A percentile compares a stretch with the other conserved stretches of the same genome.
These are phyloP conservation scores for Theropithecus gelada DNA, from an alignment of 2,113 vertebrate species.

Conservation along the genomic window DNA sequence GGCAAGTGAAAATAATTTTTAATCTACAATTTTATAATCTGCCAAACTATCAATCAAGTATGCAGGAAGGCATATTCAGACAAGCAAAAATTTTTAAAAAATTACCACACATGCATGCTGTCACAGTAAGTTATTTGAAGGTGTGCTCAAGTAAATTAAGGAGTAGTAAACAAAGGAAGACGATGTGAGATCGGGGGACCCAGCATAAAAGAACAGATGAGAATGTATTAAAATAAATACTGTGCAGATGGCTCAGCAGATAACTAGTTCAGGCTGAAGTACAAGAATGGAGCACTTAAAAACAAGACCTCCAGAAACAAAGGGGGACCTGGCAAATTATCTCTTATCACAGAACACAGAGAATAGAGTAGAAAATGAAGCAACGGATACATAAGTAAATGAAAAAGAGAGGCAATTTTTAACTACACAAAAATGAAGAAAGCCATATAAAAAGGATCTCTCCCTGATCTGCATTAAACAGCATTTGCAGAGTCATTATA, in stretches of 20 bases:
- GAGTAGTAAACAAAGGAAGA: background rate
- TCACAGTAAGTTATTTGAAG: background rate
- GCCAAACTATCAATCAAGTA: background rate
- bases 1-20: background rate
- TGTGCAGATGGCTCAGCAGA: background rate
- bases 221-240: background rate
- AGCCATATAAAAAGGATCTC: background rate
- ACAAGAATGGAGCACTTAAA: background rate
- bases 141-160: background rate
- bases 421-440: background rate
- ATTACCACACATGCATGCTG: background rate
- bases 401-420: background rate
- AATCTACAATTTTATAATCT: background rate
- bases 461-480: background rate
- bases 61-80: background rate
- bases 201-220: background rate
- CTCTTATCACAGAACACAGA: background rate
- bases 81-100: background rate
- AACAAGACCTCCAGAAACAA: background rate
- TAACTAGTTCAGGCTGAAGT: background rate
- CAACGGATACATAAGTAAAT: background rate
- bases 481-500: background rate
- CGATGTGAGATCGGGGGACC: background rate
- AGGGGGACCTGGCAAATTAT: background rate
- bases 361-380: background rate